Base-by-base conservation (phyloP, 2,888 invertebrate genomes). In the Drosophila lutescens region DNA sequence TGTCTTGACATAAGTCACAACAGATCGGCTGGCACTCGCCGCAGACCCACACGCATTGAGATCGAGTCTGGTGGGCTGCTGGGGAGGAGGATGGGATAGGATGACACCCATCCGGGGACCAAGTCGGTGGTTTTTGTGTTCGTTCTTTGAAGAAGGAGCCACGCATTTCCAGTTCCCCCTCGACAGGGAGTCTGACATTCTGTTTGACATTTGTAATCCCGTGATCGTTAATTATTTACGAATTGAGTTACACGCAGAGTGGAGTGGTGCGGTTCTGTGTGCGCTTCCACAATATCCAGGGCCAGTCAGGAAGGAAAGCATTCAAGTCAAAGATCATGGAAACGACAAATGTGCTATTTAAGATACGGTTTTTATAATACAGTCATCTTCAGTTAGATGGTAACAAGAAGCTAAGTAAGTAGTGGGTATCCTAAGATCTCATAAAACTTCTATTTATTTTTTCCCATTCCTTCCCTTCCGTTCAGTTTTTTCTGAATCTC, bases 181-280 rank as follows among this genome's bases (percentile, higher is more conserved):
- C 43, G 15, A 41, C 44, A 34, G 40, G 34, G 40, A 26, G 87
- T 71, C 83, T 91, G 91, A 91, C 91, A 90, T 88, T 88, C 79
- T 89, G 86, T 91, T 89, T 91, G 91, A 90, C 91, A 90, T 88
- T 89, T 89, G 86, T 91, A 91, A 90, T 91, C 90, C 89, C 77
- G 85, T 76, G 90, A 91, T 91, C 91, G 91, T 91, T 91, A 90
- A 91, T 91, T 91, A 91, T 90, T 87, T 90, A 80, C 80, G 91
- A 89, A 90, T 90, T 89, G 90, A 84, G 89, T 87, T 84, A 80
- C 86, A 76, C 69, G 43, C 44, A 32, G 41, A 38, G 59, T 69
- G 20, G 41, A 38, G 59, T 69, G 20, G 30, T 30, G 30, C 8
- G 30, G 10, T 4, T 43, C 43, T 43, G 43, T 43, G 43, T 43